These are phyloP conservation scores for Endotricha flammealis DNA, from an alignment of 2,888 invertebrate genomes.

Conservation along the genomic window DNA sequence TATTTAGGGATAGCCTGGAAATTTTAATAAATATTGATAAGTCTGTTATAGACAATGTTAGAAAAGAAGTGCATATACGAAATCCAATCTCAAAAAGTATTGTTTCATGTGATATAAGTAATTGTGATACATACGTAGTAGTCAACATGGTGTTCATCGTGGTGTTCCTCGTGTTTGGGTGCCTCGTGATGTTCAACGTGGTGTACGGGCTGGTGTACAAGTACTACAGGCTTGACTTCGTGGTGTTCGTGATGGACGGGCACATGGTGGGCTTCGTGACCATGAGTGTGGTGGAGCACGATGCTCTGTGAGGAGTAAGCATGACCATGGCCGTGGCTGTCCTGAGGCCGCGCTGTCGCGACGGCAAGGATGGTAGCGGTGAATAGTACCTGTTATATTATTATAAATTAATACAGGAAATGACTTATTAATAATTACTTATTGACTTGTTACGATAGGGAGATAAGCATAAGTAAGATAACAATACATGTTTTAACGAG, in stretches of 20 bases:
- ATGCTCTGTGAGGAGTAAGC: conserved; percentile 28
- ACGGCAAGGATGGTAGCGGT: conserved; percentile 17
- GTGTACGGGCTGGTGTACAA: conserved; percentile 12
- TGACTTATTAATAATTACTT: too few species aligned
- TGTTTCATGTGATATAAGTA: conserved; percentile 16
- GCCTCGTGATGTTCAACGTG: conserved; percentile 21
- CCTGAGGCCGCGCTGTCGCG: conserved; percentile 20
- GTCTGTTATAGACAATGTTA: conserved; percentile 1
- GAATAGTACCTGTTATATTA: conserved; percentile 26
- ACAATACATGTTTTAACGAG: too few species aligned
- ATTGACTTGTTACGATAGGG: too few species aligned
- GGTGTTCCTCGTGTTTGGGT: conserved; percentile 18
- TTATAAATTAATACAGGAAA: too few species aligned
- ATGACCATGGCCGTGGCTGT: conserved; percentile 26
- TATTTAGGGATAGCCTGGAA: conserved; percentile 34
- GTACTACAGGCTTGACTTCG: conserved; percentile 27
- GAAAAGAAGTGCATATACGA: not conserved
- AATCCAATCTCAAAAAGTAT: not conserved
- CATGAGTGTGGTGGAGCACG: conserved; percentile 14
- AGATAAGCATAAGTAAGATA: too few species aligned
- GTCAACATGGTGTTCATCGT: conserved; percentile 30
- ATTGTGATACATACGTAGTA: conserved; percentile 32
- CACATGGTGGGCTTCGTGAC: conserved; percentile 8
- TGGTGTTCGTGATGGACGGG: conserved; percentile 27
- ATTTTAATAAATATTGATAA: too few species aligned